Conservation (phyloP, 2,888 invertebrate species). For the Acleris laterana region DNA sequence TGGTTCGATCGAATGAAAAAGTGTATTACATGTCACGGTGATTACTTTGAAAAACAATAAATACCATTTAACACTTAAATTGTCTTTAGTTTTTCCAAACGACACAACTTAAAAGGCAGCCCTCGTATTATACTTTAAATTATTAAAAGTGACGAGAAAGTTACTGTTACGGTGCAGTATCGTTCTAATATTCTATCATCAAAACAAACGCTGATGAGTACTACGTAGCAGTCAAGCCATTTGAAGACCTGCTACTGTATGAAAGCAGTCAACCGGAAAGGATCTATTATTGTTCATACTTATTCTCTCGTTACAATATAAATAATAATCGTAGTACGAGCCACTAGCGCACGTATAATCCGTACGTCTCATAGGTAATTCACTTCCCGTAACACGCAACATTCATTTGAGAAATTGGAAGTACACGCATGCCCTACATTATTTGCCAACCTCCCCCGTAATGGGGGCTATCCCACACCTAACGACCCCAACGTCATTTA, state of each 20-base stretch:
- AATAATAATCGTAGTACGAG: constrained; percentile 16
- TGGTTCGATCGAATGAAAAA: too few relatives aligned
- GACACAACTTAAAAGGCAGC: too few relatives aligned
- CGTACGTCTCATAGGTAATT: constrained; percentile 26
- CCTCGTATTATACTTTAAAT: neutral
- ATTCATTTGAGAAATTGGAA: constrained; percentile 32
- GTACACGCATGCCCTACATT: constrained; percentile 36
- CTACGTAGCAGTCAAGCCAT: constrained; percentile 1
- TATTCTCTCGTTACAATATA: constrained; percentile 26
- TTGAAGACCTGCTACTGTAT: constrained; percentile 3
- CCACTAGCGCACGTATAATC: constrained; percentile 1
- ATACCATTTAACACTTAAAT: too few relatives aligned
- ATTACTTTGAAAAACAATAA: too few relatives aligned
- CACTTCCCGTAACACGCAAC: constrained; percentile 32
- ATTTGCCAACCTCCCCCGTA: constrained; percentile 27
- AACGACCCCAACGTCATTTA: constrained; percentile 39
- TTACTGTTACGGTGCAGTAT: constrained; percentile 5
- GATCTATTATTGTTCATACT: neutral
- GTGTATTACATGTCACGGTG: too few relatives aligned
- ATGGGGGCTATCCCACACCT: constrained; percentile 29
- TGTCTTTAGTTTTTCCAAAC: too few relatives aligned
- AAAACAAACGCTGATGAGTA: neutral
- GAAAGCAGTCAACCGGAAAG: constrained; percentile 3
- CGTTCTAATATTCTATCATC: neutral
- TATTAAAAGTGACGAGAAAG: constrained; percentile 12